A percentile compares a stretch with the other conserved stretches of the same genome.
phyloP scores from a whole-genome alignment of 2,888 invertebrate species.

The Rugalucina vietnamica region DNA sequence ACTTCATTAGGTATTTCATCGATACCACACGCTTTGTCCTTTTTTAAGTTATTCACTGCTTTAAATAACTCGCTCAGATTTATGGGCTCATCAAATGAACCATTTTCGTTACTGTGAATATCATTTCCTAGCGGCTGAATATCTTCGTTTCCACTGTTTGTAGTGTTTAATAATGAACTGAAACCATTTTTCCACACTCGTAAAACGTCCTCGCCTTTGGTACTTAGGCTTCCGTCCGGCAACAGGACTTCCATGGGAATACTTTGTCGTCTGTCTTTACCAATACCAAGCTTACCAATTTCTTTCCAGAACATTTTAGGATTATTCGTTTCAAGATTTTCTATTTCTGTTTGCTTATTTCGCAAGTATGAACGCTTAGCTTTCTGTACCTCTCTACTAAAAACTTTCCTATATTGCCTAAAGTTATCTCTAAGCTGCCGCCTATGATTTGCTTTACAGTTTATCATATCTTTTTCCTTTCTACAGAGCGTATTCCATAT shows the following conservation, averaged over 20 bases:
- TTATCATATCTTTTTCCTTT: constrained; percentile 10
- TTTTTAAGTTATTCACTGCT: neutral
- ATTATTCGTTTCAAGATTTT: neutral
- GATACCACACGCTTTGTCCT: neutral
- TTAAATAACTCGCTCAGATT: neutral
- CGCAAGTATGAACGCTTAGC: neutral
- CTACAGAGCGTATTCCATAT: constrained; percentile 15
- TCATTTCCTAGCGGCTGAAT: neutral
- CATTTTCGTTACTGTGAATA: neutral
- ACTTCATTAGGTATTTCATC: neutral
- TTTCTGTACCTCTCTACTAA: neutral
- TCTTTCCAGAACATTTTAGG: neutral
- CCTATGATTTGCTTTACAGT: neutral
- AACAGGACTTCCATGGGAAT: neutral
- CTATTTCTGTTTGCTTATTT: neutral
- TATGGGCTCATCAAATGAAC: neutral
- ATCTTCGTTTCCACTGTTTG: neutral
- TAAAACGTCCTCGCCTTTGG: neutral
- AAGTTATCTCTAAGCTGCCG: neutral
- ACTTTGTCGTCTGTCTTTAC: constrained; percentile 8
- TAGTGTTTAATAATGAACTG: neutral
- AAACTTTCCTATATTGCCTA: neutral
- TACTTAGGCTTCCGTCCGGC: neutral
- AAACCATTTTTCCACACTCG: neutral
- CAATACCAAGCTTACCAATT: neutral